Percentiles rank a stretch among this genome's conserved stretches.
Conservation (phyloP, 1,140 invertebrate genomes). For the Galleria mellonella region DNA sequence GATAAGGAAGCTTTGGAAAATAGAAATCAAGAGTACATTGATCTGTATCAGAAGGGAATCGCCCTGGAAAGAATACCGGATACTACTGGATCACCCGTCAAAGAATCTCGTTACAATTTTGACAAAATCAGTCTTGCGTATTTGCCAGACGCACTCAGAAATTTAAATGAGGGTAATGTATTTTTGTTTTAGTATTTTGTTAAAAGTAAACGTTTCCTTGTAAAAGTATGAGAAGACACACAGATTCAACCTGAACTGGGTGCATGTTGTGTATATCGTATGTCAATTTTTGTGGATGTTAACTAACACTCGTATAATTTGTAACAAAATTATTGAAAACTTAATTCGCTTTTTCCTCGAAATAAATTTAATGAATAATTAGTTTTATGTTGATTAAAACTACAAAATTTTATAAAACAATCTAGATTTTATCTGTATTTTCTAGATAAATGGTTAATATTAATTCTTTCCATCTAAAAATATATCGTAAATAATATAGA, state of each 20-base stretch:
- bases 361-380: no score
- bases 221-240: slow-evolving; percentile 52
- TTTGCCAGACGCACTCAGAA: slow-evolving; percentile 46
- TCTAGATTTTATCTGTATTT: no score
- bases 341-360: no score
- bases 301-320: slow-evolving; percentile 1
- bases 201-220: slow-evolving; percentile 24
- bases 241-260: slow-evolving; percentile 52
- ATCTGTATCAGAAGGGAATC: slow-evolving; percentile 45
- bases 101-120: slow-evolving; percentile 65
- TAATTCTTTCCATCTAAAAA: no score
- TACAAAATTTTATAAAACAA: no score
- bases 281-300: neutral
- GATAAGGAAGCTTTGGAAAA: slow-evolving; percentile 42
- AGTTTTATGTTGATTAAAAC: no score
- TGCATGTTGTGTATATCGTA: slow-evolving; percentile 26
- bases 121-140: slow-evolving; percentile 33
- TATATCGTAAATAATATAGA: no score
- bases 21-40: slow-evolving; percentile 50
- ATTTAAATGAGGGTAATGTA: slow-evolving; percentile 60
- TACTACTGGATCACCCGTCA: slow-evolving; percentile 42
- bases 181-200: slow-evolving; percentile 31
- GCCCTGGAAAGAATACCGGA: slow-evolving; percentile 59
- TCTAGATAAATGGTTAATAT: no score
- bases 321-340: no score